phyloP scores from a whole-genome alignment of 2,888 invertebrate genomes.

The Geophilus truncorum region DNA sequence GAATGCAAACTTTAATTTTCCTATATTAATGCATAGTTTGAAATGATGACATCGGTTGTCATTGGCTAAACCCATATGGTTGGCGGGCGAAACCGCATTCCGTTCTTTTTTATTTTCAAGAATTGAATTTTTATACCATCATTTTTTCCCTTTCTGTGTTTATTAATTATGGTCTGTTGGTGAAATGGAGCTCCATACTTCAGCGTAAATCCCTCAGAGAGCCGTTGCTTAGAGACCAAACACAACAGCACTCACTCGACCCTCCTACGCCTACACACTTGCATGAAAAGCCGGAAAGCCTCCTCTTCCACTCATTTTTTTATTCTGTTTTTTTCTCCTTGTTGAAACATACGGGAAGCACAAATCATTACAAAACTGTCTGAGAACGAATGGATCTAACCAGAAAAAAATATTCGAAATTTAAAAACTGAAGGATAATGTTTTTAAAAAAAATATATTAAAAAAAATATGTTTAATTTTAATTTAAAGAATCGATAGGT shows the following conservation, averaged over 20 bases:
- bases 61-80: background rate
- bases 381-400: background rate
- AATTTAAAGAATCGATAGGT: too few species aligned
- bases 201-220: background rate
- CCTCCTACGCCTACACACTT: constrained; percentile 1
- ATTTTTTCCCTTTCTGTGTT: background rate
- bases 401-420: background rate
- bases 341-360: background rate
- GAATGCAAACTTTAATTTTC: background rate
- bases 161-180: constrained; percentile 14
- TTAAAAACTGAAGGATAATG: background rate
- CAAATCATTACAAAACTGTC: constrained; percentile 1
- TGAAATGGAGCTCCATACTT: constrained; percentile 8
- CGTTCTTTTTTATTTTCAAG: background rate
- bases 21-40: background rate
- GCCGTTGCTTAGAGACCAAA: constrained; percentile 2
- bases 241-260: background rate
- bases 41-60: background rate
- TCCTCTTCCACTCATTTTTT: background rate
- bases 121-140: background rate
- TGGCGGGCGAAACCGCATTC: background rate
- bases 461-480: too few species aligned
- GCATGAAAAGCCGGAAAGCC: constrained; percentile 14
- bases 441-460: too few species aligned
- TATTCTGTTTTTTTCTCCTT: background rate